Conservation (phyloP, 2,113 vertebrate genomes). For the Phylloscopus whistleri region DNA sequence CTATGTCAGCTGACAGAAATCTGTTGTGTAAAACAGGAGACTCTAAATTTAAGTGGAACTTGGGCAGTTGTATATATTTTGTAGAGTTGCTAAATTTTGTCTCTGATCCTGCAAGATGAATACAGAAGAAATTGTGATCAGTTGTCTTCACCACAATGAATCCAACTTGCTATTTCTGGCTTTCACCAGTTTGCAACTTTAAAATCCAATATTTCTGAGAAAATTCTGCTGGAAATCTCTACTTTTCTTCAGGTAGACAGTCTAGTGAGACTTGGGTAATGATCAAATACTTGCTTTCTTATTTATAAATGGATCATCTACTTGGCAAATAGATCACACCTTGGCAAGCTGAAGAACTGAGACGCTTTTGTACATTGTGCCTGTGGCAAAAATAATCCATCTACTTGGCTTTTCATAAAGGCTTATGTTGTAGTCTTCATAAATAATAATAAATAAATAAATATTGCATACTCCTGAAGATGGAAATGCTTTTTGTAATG, state of each 20-base stretch:
- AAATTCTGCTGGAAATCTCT: background rate
- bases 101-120: background rate
- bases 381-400: background rate
- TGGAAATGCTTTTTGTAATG: background rate
- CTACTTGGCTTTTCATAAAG: background rate
- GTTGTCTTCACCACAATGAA: background rate
- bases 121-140: background rate
- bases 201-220: background rate
- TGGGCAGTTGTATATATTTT: background rate
- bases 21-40: background rate
- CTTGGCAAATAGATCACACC: background rate
- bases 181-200: background rate
- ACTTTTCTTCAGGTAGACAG: background rate
- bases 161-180: background rate
- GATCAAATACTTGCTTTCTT: background rate
- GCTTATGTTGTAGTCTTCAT: background rate
- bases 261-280: background rate
- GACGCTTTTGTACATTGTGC: background rate
- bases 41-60: background rate
- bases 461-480: background rate
- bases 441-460: background rate
- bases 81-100: background rate
- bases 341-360: background rate
- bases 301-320: background rate
- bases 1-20: background rate